phyloP scores from a whole-genome alignment of 2,888 invertebrate species.

The Nephrocerus scutellatus region DNA sequence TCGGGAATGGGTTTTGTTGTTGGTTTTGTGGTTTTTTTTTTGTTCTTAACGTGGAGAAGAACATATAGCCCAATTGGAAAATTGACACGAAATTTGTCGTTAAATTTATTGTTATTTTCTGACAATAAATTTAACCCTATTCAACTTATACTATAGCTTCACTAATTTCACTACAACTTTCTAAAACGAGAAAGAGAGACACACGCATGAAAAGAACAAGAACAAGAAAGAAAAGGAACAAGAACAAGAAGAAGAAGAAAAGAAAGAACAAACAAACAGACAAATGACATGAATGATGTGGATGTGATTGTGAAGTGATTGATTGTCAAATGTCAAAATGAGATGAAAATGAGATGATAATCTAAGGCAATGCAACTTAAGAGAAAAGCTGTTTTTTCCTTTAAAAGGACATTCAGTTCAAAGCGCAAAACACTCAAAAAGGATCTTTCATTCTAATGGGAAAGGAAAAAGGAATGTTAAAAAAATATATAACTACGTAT shows the following conservation, averaged over 20 bases:
- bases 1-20: slow-evolving; percentile 5
- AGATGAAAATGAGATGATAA: no score
- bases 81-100: no score
- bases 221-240: slow-evolving; percentile 8
- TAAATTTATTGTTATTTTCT: slow-evolving; percentile 26
- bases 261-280: slow-evolving; percentile 13
- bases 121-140: slow-evolving; percentile 41
- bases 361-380: no score
- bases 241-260: slow-evolving; percentile 7
- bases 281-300: no score
- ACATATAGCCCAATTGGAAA: no score
- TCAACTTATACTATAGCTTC: slow-evolving; percentile 45
- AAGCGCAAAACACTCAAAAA: no score
- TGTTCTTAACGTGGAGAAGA: no score
- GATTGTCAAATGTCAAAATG: no score
- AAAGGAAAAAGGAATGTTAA: slow-evolving; percentile 7
- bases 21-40: slow-evolving; percentile 15
- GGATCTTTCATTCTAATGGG: not conserved
- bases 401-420: no score
- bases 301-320: no score
- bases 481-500: no score
- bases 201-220: slow-evolving; percentile 5
- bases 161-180: slow-evolving; percentile 48
- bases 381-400: no score
- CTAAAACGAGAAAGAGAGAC: slow-evolving; percentile 29